These are phyloP conservation scores for Anhinga rufa DNA, from an alignment of 2,113 vertebrate species.

Conservation along the genomic window DNA sequence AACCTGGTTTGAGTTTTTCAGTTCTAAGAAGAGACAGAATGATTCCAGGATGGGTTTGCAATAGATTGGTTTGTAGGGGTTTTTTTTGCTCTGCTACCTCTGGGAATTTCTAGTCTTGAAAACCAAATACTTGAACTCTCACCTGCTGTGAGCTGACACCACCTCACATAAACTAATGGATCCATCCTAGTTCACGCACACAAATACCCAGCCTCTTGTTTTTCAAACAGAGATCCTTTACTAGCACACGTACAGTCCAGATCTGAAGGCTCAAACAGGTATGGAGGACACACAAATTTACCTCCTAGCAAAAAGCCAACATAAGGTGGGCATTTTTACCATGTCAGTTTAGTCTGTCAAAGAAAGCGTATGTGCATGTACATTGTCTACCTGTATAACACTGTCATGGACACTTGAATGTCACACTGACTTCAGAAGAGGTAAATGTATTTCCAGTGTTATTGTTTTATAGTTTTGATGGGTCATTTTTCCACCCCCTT, in stretches of 20 bases:
- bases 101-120: background rate
- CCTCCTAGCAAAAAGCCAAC: background rate
- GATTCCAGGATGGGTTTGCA: background rate
- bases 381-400: background rate
- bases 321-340: background rate
- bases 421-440: background rate
- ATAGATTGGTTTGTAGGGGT: background rate
- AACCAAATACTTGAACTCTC: background rate
- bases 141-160: background rate
- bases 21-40: background rate
- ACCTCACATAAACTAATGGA: background rate
- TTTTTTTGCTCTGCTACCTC: background rate
- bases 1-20: background rate
- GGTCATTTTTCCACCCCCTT: background rate
- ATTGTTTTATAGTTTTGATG: background rate
- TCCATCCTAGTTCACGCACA: background rate
- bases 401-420: background rate
- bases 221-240: background rate
- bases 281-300: background rate
- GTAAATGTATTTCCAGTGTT: background rate
- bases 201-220: background rate
- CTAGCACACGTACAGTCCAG: background rate
- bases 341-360: background rate
- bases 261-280: background rate
- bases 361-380: background rate